Conservation (phyloP, 2,113 vertebrate genomes). For the Anolis sagrei region DNA sequence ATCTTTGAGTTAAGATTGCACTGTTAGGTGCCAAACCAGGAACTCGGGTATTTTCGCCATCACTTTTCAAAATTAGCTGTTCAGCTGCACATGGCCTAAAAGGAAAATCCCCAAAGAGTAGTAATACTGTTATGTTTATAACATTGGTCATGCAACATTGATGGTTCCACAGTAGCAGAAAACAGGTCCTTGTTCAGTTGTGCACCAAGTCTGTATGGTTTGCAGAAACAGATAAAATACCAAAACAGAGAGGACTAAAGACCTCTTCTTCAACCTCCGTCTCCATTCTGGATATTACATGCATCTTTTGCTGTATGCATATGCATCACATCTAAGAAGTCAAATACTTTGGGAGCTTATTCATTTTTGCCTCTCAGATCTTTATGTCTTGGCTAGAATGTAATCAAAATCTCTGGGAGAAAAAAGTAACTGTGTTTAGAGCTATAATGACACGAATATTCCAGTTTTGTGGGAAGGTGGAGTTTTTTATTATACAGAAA, state of each 20-base stretch:
- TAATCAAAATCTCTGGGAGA: background rate
- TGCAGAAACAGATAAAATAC: conserved; percentile 56
- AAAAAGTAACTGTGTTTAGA: background rate
- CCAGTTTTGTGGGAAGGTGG: background rate
- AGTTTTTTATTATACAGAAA: background rate
- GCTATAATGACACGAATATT: no score
- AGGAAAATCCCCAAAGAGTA: conserved; percentile 63
- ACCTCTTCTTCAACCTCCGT: rapidly evolving
- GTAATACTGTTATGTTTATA: conserved; percentile 59
- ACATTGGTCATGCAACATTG: conserved; percentile 42
- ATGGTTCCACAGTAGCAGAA: conserved; percentile 61
- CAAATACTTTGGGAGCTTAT: conserved; percentile 44
- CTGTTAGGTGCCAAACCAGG: background rate
- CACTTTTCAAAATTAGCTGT: conserved; percentile 1
- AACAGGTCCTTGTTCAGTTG: conserved; percentile 51
- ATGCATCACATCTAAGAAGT: conserved; percentile 63
- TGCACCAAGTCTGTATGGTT: conserved; percentile 56
- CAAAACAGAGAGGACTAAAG: conserved; percentile 42
- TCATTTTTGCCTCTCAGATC: conserved; percentile 24
- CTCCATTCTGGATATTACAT: conserved; percentile 14
- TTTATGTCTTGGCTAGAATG: background rate
- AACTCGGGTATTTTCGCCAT: background rate
- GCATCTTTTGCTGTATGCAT: background rate
- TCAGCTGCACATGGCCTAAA: conserved; percentile 53
- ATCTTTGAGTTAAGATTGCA: background rate